phyloP scores from a whole-genome alignment of 2,888 invertebrate species.

The Pandemis corylana region DNA sequence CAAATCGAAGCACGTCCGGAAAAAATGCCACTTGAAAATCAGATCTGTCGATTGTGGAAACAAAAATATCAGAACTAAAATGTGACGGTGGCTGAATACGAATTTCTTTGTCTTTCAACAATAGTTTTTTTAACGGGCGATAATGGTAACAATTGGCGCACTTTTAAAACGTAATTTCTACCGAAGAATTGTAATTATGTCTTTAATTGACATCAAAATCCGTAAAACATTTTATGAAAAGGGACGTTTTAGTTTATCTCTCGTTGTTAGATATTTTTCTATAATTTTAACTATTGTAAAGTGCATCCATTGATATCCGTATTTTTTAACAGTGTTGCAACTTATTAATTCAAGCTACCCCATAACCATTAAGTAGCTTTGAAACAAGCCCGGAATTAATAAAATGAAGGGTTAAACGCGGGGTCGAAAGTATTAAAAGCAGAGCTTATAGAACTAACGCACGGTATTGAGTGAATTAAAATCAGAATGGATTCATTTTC shows the following conservation, averaged over 20 bases:
- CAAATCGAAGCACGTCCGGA: slow-evolving; percentile 13
- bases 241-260: not conserved
- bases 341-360: not conserved
- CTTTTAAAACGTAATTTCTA: too few relatives aligned
- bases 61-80: not conserved
- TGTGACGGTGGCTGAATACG: not conserved
- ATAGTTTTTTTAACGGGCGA: too few relatives aligned
- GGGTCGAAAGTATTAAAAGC: not conserved
- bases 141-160: too few relatives aligned
- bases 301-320: not conserved
- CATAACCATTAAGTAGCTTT: not conserved
- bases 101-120: not conserved
- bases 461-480: slow-evolving; percentile 1
- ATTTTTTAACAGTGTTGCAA: not conserved
- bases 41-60: not conserved
- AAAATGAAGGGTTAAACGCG: not conserved
- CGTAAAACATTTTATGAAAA: too few relatives aligned
- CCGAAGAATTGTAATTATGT: too few relatives aligned
- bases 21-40: slow-evolving; percentile 10
- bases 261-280: not conserved
- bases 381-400: not conserved
- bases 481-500: slow-evolving; percentile 22
- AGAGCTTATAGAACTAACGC: not conserved
- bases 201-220: too few relatives aligned
- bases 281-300: not conserved